Conservation (phyloP, 2,113 vertebrate species). For the Scortum barcoo region DNA sequence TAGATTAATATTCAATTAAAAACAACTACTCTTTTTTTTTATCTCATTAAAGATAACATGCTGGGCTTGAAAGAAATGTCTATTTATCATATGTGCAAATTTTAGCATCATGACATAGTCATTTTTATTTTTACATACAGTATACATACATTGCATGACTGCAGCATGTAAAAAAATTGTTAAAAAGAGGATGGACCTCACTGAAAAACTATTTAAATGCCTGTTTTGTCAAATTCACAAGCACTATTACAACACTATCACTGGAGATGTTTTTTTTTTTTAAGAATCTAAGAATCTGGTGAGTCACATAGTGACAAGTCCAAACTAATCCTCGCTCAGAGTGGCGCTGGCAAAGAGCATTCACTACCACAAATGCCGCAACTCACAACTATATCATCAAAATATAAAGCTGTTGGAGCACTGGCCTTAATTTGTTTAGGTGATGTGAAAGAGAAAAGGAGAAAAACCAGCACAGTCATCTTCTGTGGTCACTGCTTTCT, state of each 20-base stretch:
- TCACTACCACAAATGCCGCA: conserved; percentile 1
- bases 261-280: background rate
- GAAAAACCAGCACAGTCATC: conserved; percentile 18
- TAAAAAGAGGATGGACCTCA: background rate
- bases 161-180: background rate
- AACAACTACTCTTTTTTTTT: background rate
- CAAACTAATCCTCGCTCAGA: background rate
- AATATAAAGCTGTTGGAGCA: background rate
- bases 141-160: background rate
- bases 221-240: background rate
- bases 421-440: conserved; percentile 15
- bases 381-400: conserved; percentile 14
- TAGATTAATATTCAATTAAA: background rate
- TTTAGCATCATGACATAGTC: background rate
- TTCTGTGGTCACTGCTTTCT: conserved; percentile 27
- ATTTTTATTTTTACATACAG: no score
- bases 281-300: background rate
- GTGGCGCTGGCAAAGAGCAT: background rate
- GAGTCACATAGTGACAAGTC: background rate
- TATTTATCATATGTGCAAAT: background rate
- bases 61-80: background rate
- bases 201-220: background rate
- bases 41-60: background rate
- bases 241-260: background rate
- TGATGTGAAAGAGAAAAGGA: conserved; percentile 14